Conservation (phyloP, 2,113 vertebrate genomes). For the Taurulus bubalis region DNA sequence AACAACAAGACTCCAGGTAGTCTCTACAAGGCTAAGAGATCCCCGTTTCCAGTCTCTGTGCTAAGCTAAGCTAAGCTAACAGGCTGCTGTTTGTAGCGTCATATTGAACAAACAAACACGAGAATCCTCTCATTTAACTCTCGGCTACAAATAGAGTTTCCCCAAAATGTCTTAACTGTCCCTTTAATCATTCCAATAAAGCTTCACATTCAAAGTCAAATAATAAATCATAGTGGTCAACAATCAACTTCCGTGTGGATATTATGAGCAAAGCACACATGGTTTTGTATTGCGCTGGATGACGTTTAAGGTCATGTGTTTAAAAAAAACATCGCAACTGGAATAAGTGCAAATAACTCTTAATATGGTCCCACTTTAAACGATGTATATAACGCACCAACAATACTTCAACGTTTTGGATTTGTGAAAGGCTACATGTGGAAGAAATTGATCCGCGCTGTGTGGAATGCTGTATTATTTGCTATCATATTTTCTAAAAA, state of each 20-base stretch:
- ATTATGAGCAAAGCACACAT: conserved; percentile 39
- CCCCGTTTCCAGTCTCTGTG: background rate
- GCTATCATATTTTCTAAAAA: conserved; percentile 1
- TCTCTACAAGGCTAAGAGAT: background rate
- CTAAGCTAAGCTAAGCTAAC: conserved; percentile 6
- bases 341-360: conserved; percentile 53
- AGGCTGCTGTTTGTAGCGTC: background rate
- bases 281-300: conserved; percentile 5
- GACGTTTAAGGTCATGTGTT: conserved; percentile 17
- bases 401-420: conserved; percentile 1
- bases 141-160: background rate
- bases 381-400: background rate
- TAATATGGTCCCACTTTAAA: conserved; percentile 35
- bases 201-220: conserved; percentile 64
- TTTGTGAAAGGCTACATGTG: conserved; percentile 3
- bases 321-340: conserved; percentile 9
- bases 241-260: conserved; percentile 26
- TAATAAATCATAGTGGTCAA: conserved; percentile 59
- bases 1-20: background rate
- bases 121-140: background rate
- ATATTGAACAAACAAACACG: background rate
- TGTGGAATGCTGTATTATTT: conserved; percentile 1
- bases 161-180: background rate
- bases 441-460: background rate
- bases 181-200: conserved; percentile 18